Base-by-base conservation (phyloP, 2,113 vertebrate species). In the Neogale vison region DNA sequence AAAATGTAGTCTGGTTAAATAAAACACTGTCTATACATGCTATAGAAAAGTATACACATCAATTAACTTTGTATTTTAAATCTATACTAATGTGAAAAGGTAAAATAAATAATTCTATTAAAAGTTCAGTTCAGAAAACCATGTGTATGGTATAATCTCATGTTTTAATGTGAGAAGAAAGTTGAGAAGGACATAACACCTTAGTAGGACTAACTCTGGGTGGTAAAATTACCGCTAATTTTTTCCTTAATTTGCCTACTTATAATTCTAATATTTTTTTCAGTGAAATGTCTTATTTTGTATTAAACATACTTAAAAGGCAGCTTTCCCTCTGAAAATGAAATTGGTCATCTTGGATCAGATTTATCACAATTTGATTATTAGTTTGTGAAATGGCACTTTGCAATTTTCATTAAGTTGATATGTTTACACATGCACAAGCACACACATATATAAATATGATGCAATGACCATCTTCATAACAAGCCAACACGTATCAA, bases 331-430 rank as follows among this genome's bases (percentile, higher is more conserved):
- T 83, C 34, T 67, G 61, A 86, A 57, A 89, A 10, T 47, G 17
- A 45, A 90, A 84, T 89, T 15, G 74, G 14, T 74, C 31, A 63
- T 84, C 34, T 39, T 93, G 23, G 50, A 88, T 93, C 57, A 82
- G 21, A 94, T 74, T 79, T 63, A 85, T 80, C 92, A 90, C 18
- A 93, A 88, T 80, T 90, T 90, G 88, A 87, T 95, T 52, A 76
- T 69, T 90, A 67, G 88, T 42, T 84, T 59, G 72, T 39, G 29
- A 72, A 31, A 71, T 91, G 14, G 72, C 31, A 94, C 85, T 77
- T 85, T 69, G 7, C 50, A 77, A 9, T 94, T 88, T 94, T 84
- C 20, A 84, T 80, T 36, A 87, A 95, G 31, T 50, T 0, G 50
- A 26, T 81, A 36, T 74, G 15, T 65, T 31, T 31, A 84, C 29